Evolutionary conservation across 2,888 invertebrate species (phyloP).

Genomic region (Eudasyphora cyanicolor): DNA sequence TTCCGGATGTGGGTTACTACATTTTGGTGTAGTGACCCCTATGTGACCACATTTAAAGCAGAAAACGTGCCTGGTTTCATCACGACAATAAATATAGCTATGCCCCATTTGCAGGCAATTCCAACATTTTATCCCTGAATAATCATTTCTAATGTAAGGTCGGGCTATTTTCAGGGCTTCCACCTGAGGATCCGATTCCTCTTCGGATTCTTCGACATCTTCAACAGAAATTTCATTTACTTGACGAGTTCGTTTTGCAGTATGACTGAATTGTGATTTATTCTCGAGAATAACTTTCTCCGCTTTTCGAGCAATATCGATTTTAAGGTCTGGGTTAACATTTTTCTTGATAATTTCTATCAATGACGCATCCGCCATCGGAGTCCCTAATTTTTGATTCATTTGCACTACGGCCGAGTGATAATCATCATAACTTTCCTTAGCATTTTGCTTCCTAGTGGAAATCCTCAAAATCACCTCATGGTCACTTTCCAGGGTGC

Average conservation of each 20-base stretch:
- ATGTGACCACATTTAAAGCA: conserved; percentile 35
- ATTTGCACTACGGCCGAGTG: background rate
- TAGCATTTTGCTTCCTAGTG: background rate
- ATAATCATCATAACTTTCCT: conserved; percentile 35
- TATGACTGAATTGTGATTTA: background rate
- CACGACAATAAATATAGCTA: conserved; percentile 8
- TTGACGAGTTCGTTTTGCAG: background rate
- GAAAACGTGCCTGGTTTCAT: conserved; percentile 5
- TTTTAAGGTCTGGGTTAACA: conserved; percentile 2
- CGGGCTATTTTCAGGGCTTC: background rate
- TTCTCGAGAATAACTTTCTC: conserved; percentile 6
- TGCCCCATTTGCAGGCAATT: conserved; percentile 23
- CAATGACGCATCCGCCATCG: background rate
- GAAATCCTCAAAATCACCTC: conserved; percentile 18
- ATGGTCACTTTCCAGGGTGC: background rate
- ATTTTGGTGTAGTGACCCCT: no score
- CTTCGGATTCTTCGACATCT: background rate
- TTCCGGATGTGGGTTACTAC: background rate
- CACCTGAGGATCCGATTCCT: conserved; percentile 15
- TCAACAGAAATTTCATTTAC: conserved; percentile 26
- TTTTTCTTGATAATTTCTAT: conserved; percentile 36
- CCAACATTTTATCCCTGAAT: conserved; percentile 37
- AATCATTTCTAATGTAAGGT: background rate
- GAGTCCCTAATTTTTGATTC: background rate
- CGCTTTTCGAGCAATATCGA: background rate